Evolutionary conservation across 2,888 invertebrate genomes (phyloP).

Genomic region (Polyploca ridens): DNA sequence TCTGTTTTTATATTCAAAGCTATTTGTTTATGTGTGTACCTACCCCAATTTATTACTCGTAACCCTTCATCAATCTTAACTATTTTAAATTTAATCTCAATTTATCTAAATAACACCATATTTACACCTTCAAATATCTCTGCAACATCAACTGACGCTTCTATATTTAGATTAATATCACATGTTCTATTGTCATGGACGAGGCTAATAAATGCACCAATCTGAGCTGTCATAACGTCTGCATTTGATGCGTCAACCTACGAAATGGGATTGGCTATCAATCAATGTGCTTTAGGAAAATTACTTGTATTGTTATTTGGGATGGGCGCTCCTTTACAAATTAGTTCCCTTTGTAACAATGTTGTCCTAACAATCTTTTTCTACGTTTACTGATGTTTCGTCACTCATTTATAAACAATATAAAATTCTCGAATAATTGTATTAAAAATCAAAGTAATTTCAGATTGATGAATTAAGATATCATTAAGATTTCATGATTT

Average conservation of each 20-base stretch:
- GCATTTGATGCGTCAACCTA: slow-evolving; percentile 63
- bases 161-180: slow-evolving; percentile 55
- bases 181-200: slow-evolving; percentile 52
- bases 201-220: slow-evolving; percentile 58
- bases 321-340: slow-evolving; percentile 64
- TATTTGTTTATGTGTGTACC: slow-evolving; percentile 7
- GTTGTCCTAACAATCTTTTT: slow-evolving; percentile 14
- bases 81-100: slow-evolving; percentile 31
- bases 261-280: slow-evolving; percentile 68
- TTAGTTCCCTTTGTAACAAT: slow-evolving; percentile 54
- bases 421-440: too few relatives aligned
- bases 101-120: slow-evolving; percentile 41
- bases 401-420: background rate
- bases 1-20: background rate
- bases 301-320: slow-evolving; percentile 74
- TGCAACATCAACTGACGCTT: slow-evolving; percentile 25
- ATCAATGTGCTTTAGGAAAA: slow-evolving; percentile 72
- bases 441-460: too few relatives aligned
- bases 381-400: slow-evolving; percentile 8
- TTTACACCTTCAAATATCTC: slow-evolving; percentile 33
- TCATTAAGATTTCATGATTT: too few relatives aligned
- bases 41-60: background rate
- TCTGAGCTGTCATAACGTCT: slow-evolving; percentile 56
- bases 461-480: too few relatives aligned
- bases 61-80: slow-evolving; percentile 33